Evolutionary conservation across 2,113 vertebrate species (phyloP).

Genomic region (Sylvietta virens): DNA sequence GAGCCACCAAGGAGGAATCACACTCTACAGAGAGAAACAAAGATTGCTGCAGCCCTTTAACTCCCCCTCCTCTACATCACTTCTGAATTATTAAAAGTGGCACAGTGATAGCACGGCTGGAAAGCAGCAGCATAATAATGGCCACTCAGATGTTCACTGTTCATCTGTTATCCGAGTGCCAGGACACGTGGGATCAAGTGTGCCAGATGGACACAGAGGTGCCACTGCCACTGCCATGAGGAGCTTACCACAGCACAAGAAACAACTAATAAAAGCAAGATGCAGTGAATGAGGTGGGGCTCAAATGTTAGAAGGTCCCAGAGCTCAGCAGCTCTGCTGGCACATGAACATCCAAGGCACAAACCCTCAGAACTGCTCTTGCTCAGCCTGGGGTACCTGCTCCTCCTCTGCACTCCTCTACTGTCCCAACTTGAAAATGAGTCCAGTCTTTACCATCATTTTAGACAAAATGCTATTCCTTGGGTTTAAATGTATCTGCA

Average conservation of each 20-base stretch:
- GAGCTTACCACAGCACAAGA: background rate
- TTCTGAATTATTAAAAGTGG: conserved; percentile 58
- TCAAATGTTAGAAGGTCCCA: background rate
- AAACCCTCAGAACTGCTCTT: background rate
- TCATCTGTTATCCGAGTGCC: background rate
- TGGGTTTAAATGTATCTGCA: background rate
- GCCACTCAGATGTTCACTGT: background rate
- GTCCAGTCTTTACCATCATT: background rate
- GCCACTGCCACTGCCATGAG: background rate
- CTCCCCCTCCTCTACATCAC: conserved; percentile 10
- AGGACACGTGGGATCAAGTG: rapidly evolving
- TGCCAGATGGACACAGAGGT: background rate
- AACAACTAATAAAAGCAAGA: background rate
- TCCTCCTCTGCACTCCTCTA: background rate
- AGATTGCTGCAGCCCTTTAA: conserved; percentile 31
- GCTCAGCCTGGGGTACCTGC: background rate
- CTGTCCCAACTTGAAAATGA: background rate
- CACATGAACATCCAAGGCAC: background rate
- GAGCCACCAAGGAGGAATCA: conserved; percentile 39
- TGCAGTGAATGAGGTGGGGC: background rate
- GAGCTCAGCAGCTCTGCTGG: background rate
- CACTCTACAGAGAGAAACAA: background rate
- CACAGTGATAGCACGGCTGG: background rate
- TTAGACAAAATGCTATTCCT: background rate
- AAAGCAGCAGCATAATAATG: background rate